phyloP scores from a whole-genome alignment of 2,113 vertebrate species.

The Epinephelus cyanopodus region DNA sequence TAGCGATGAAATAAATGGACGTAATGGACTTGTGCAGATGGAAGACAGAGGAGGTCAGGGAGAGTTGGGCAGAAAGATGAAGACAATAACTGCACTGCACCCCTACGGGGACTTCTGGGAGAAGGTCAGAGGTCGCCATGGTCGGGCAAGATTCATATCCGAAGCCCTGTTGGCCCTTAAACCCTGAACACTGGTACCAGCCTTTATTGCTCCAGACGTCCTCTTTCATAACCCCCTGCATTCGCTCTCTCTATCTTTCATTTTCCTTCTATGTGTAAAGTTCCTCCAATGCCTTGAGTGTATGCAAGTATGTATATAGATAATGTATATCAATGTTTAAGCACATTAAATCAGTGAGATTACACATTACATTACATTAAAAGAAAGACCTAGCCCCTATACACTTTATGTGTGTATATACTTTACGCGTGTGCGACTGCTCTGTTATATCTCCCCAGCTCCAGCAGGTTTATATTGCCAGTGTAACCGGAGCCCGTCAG shows the following conservation, averaged over 20 bases:
- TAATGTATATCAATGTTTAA: neutral
- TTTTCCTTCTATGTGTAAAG: conserved; percentile 20
- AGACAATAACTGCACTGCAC: conserved; percentile 71
- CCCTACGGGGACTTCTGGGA: conserved; percentile 65
- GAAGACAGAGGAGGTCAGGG: conserved; percentile 72
- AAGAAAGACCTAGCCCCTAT: neutral
- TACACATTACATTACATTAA: neutral
- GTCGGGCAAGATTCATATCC: conserved; percentile 77
- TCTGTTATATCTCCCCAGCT: conserved; percentile 42
- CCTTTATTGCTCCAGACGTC: conserved; percentile 67
- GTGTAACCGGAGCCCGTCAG: conserved; percentile 56
- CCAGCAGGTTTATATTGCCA: conserved; percentile 70
- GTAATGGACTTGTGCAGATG: conserved; percentile 78
- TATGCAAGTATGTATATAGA: neutral
- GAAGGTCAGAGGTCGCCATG: conserved; percentile 69
- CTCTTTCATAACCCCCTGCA: conserved; percentile 51
- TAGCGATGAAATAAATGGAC: conserved; percentile 62
- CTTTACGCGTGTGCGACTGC: conserved; percentile 18
- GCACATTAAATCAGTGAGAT: neutral
- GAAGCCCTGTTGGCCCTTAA: conserved; percentile 72
- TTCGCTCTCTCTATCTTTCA: conserved; percentile 25
- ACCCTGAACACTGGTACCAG: conserved; percentile 60
- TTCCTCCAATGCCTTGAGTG: too few species aligned
- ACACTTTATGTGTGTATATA: neutral
- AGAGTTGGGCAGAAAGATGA: conserved; percentile 66